phyloP scores from a whole-genome alignment of 1,140 invertebrate species.

The Asbolus verrucosus region DNA sequence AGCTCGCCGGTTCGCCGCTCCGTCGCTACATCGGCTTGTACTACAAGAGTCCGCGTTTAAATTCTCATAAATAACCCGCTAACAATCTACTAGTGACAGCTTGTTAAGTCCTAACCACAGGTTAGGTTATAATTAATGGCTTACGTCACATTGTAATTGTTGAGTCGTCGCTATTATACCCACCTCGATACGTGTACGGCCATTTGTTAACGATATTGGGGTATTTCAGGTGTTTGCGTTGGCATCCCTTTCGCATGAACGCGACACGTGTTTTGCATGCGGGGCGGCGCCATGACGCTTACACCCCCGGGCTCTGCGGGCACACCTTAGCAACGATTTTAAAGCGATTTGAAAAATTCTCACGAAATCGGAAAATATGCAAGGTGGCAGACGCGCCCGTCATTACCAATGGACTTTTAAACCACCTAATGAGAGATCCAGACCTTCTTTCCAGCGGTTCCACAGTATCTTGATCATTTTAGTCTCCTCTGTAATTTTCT shows the following conservation, averaged over 20 bases:
- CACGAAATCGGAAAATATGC: background rate
- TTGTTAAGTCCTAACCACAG: slow-evolving; percentile 67
- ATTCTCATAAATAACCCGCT: slow-evolving; percentile 67
- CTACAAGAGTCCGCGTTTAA: slow-evolving; percentile 63
- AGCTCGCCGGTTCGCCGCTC: slow-evolving; percentile 1
- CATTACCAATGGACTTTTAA: background rate
- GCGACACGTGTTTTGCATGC: background rate
- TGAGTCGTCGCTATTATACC: slow-evolving; percentile 65
- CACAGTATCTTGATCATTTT: too few species aligned
- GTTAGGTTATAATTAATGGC: slow-evolving; percentile 67
- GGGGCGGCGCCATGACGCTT: background rate
- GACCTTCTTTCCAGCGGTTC: too few species aligned
- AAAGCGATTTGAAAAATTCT: background rate
- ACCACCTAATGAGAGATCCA: too few species aligned
- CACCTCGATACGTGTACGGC: slow-evolving; percentile 60
- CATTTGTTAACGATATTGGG: slow-evolving; percentile 62
- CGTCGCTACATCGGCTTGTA: slow-evolving; percentile 3
- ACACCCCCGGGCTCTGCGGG: background rate
- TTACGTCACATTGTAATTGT: slow-evolving; percentile 66
- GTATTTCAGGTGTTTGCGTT: slow-evolving; percentile 59
- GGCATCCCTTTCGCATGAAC: slow-evolving; percentile 44
- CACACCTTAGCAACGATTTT: background rate
- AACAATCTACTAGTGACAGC: slow-evolving; percentile 67
- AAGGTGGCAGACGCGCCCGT: background rate
- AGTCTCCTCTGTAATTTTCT: too few species aligned